These are phyloP conservation scores for Pocota personata DNA, from an alignment of 2,888 invertebrate species.

Conservation along the genomic window DNA sequence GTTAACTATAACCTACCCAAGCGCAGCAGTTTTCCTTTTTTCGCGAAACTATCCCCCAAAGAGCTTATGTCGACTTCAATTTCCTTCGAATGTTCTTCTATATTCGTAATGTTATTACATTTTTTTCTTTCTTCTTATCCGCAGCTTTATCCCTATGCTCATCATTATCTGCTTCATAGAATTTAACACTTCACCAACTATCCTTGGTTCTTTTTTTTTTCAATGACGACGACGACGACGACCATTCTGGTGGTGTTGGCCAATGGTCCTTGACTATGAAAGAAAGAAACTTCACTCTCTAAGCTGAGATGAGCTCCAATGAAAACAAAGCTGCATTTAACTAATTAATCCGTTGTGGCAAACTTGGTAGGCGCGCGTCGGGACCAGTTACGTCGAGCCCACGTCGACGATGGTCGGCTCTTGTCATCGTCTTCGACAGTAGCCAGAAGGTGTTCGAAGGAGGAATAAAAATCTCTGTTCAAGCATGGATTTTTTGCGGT, in stretches of 20 bases:
- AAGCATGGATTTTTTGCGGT: neutral
- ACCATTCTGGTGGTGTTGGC: neutral
- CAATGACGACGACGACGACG: neutral
- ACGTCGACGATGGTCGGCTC: neutral
- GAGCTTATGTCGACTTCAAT: conserved; percentile 46
- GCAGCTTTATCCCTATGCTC: neutral
- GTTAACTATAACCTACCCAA: conserved; percentile 3
- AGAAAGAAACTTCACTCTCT: conserved; percentile 2
- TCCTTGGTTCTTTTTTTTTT: neutral
- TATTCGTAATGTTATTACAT: conserved; percentile 28
- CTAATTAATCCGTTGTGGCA: conserved; percentile 59
- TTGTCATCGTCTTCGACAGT: neutral
- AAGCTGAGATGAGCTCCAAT: conserved; percentile 39
- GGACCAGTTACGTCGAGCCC: conserved; percentile 11
- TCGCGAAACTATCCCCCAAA: conserved; percentile 15
- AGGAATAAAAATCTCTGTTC: neutral
- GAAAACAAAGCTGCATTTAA: conserved; percentile 51
- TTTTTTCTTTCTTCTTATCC: conserved; percentile 4
- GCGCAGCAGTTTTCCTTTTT: conserved; percentile 20
- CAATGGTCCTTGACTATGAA: conserved; percentile 20
- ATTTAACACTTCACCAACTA: conserved; percentile 38
- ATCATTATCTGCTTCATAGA: neutral
- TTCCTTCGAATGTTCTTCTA: conserved; percentile 31
- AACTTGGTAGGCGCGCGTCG: conserved; percentile 19
- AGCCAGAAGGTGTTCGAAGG: neutral